phyloP scores from a whole-genome alignment of 2,888 invertebrate genomes.

The Heliconius cydno region DNA sequence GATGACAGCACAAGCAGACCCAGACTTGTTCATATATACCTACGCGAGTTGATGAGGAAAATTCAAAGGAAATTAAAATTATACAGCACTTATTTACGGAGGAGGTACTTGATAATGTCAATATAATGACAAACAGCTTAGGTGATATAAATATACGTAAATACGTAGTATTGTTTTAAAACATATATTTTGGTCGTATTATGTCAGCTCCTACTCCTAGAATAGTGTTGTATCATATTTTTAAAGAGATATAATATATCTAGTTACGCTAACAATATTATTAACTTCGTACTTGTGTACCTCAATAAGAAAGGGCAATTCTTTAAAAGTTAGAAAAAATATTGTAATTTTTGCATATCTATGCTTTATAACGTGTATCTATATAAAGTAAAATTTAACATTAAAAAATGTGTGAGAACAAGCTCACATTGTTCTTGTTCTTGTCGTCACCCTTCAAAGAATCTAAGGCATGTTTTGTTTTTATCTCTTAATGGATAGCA shows the following conservation, averaged over 20 bases:
- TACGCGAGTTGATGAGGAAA: slow-evolving; percentile 20
- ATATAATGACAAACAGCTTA: slow-evolving; percentile 20
- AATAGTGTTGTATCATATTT: not conserved
- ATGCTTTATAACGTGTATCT: not conserved
- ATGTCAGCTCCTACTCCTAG: not conserved
- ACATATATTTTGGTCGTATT: not conserved
- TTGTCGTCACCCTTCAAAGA: slow-evolving; percentile 27
- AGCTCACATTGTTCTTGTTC: slow-evolving; percentile 40
- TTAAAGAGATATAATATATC: not conserved
- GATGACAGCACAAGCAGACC: not conserved
- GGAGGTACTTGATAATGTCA: slow-evolving; percentile 26
- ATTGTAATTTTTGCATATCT: not conserved
- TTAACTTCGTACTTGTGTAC: too few species aligned
- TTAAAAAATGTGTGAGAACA: slow-evolving; percentile 16
- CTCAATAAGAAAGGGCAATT: not conserved
- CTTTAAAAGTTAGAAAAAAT: not conserved
- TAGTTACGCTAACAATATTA: slow-evolving; percentile 1
- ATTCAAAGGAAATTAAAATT: slow-evolving; percentile 27
- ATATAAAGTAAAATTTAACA: not conserved
- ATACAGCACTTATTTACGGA: slow-evolving; percentile 33
- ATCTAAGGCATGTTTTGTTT: slow-evolving; percentile 17
- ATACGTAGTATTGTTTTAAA: not conserved
- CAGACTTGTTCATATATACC: not conserved
- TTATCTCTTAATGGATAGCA: slow-evolving; percentile 13
- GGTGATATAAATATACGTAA: not conserved